These are phyloP conservation scores for Hyles euphorbiae DNA, from an alignment of 1,140 invertebrate species.

Conservation along the genomic window DNA sequence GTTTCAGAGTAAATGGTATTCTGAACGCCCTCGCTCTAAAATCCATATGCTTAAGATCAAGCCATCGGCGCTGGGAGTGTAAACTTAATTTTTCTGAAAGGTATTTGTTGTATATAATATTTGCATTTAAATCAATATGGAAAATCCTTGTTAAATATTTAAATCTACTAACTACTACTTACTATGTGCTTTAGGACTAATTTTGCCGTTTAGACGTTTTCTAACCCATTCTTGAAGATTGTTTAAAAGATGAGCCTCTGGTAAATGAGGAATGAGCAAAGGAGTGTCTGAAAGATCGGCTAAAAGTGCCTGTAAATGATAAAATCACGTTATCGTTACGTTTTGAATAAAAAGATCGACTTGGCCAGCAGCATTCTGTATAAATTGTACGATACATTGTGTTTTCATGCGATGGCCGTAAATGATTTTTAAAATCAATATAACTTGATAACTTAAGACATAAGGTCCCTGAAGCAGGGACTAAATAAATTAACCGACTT, in stretches of 20 bases:
- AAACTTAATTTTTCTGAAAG: constrained; percentile 24
- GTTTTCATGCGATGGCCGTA: too few species aligned
- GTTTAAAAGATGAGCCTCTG: constrained; percentile 52
- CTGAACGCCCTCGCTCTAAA: constrained; percentile 49
- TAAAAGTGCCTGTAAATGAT: constrained; percentile 52
- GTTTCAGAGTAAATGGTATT: constrained; percentile 56
- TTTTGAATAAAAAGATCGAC: not conserved
- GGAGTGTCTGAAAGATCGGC: constrained; percentile 55
- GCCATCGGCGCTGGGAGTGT: constrained; percentile 51
- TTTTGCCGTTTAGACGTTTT: constrained; percentile 48
- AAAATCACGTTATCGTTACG: not conserved
- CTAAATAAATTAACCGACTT: too few species aligned
- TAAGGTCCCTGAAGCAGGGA: too few species aligned
- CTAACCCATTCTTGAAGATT: constrained; percentile 63
- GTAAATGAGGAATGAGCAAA: constrained; percentile 56
- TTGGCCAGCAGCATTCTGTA: too few species aligned
- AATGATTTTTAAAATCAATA: too few species aligned
- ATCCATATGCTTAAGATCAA: constrained; percentile 56
- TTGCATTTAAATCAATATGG: too few species aligned
- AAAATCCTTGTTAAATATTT: not conserved
- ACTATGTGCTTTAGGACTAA: constrained; percentile 41
- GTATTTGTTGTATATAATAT: too few species aligned
- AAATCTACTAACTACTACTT: constrained; percentile 13
- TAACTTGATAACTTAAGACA: too few species aligned
- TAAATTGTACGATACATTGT: too few species aligned